Base-by-base conservation (phyloP, 2,888 invertebrate genomes). In the Drosophila trichaetosa region DNA sequence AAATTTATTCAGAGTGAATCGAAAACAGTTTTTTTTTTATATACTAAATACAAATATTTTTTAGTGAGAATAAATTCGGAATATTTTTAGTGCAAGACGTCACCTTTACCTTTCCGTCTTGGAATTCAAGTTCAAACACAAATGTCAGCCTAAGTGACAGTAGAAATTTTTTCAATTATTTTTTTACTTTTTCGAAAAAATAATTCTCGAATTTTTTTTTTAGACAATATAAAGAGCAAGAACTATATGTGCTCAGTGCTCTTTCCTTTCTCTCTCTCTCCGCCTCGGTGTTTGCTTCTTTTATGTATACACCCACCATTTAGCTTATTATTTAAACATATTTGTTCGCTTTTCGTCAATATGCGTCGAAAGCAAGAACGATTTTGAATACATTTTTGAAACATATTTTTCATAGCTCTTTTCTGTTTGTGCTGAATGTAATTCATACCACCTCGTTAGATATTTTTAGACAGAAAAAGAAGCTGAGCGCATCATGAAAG, bases 111-210 rank as follows among this genome's bases (percentile, higher is more conserved):
- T 79, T 70, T 48, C 49, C 72, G 66, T 82, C 29, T 48, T 69
- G 53, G 59, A 79, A 89, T 77, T 90, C 89, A 86, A 86, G 90
- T 90, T 90, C 87, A 86, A 90, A 88, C 53, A 53, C 68, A 79
- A 82, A 42, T 67, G 76, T 61, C 82, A 76, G 36, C 31, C 18
- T 11, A 34, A 59, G 49, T 42, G 64, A 69, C 69, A 60, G 49
- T 62, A 72, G 46, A 46, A 62, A 72, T 59, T 56, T 77, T 72
- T 59, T 54, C 38, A 69, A 57, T 78, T 62, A 56, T 49, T 83
- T 66, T 33, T 62, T 69, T 38, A 58, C 31, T 58, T 64, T 64
- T 52, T 52, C 57, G 29, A 33, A 64, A 60, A 36, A 21, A 48
- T 57, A 27, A 51, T 33, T 61, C 24, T 49, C 48, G 29, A 11